Percentiles rank a stretch among this genome's conserved stretches.
These are phyloP conservation scores for Leptodactylus fuscus DNA, from an alignment of 2,113 vertebrate species.

Conservation along the genomic window DNA sequence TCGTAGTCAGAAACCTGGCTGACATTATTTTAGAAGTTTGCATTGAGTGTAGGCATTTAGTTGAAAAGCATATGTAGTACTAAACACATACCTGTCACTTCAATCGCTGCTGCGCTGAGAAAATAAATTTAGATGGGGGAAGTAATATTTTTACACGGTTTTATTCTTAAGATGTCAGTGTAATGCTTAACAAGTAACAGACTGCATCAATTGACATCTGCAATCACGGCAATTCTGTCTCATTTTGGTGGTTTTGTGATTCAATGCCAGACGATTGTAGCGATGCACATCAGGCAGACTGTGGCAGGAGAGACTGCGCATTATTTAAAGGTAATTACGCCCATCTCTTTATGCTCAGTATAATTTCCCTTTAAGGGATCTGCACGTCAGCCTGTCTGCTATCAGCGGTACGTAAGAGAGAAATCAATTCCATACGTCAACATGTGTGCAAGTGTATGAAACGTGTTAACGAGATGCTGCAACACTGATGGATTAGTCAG, in stretches of 20 bases:
- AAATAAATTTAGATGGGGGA: not conserved
- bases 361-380: conserved; percentile 33
- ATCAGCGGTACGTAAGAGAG: not conserved
- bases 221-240: conserved; percentile 1
- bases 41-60: not conserved
- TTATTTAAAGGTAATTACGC: conserved; percentile 4
- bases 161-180: conserved; percentile 1
- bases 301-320: not conserved
- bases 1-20: not conserved
- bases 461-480: conserved; percentile 39
- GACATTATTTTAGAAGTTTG: not conserved
- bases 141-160: conserved; percentile 3
- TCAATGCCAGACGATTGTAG: conserved; percentile 5
- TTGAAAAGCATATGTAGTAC: not conserved
- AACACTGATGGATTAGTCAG: conserved; percentile 35
- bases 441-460: conserved; percentile 23
- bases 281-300: not conserved
- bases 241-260: conserved; percentile 30
- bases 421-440: conserved; percentile 43
- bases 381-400: conserved; percentile 12
- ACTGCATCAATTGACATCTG: conserved; percentile 11
- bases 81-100: conserved; percentile 29
- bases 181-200: conserved; percentile 27
- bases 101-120: not conserved
- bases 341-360: not conserved